These are phyloP conservation scores for Dysdera silvatica DNA, from an alignment of 1,140 invertebrate genomes.

Conservation along the genomic window DNA sequence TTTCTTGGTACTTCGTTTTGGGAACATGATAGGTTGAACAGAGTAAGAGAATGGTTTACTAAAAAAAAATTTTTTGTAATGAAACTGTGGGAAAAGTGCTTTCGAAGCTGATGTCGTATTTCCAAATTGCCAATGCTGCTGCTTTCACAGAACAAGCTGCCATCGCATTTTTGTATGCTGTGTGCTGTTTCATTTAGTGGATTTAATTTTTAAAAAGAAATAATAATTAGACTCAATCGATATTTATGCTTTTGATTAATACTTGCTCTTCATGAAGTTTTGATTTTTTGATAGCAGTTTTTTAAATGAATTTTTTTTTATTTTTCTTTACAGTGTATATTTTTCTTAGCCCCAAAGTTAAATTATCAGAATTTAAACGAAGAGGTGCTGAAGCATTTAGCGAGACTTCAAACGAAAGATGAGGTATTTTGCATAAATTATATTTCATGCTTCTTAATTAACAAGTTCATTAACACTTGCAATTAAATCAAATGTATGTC, in stretches of 20 bases:
- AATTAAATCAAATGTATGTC: constrained; percentile 13
- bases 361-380: constrained; percentile 98
- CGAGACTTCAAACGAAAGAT: constrained; percentile 86
- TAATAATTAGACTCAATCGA: background rate
- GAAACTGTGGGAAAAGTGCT: no score
- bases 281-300: constrained; percentile 2
- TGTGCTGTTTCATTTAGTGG: background rate
- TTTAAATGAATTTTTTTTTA: constrained; percentile 1
- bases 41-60: no score
- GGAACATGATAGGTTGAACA: no score
- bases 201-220: background rate
- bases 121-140: no score
- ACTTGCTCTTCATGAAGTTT: no score
- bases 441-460: background rate
- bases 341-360: constrained; percentile 88
- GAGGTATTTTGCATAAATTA: constrained; percentile 58
- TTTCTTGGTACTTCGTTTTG: no score
- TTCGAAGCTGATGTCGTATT: no score
- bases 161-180: no score
- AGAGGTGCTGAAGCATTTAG: constrained; percentile 91
- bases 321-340: constrained; percentile 60
- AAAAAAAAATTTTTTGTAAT: no score
- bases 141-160: no score
- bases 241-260: no score
- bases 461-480: constrained; percentile 1